Evolutionary conservation across 2,888 invertebrate species (phyloP), one percentile per base, ranked within the genome.

Genomic region (Desoria tigrina): DNA sequence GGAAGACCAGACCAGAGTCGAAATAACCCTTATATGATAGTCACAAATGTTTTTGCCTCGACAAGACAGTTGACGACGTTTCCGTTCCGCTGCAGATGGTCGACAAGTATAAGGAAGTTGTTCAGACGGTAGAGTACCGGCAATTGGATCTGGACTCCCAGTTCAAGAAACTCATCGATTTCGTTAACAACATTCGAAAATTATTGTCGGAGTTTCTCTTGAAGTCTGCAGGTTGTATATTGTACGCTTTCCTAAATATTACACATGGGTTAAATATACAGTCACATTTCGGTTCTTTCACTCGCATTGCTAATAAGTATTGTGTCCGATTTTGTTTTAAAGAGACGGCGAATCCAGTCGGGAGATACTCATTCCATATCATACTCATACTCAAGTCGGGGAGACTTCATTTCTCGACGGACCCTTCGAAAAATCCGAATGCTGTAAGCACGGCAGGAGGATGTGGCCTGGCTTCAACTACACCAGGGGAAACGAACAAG

Each of bases 141-240:
- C 18, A n/a, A 11, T 18, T 55, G 27, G 55, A 55, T n/a, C 7
- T 55, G 55, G 55, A 55, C 7, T 28, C 11, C 11, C 55, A 28
- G 28, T 21, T 55, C 32, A 32, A 14, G 2, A 55, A 28, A n/a
- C 18, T 55, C 32, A 28, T 55, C 14, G 55, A 55, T n/a, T 55
- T 28, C 28, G 28, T 55, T 6, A 32, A 55, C 16, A 32, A 21
- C 16, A 32, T 28, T 55, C 27, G 55, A n/a, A 55, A 28, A 32
- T 21, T n/a, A n/a, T n/a, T 28, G 4, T n/a, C 32, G 6, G 55
- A 55, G 32, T 55, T 55, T 32, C 27, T 55, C 16, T 28, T 55
- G 27, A 9, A 55, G 55, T 27, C 55, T 55, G 28, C 55, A 55
- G 32, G 55, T 55, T 55, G 32, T 45, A 21, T 6, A 45, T 18